These are phyloP conservation scores for Zeus faber DNA, from an alignment of 2,113 vertebrate species.

Conservation along the genomic window DNA sequence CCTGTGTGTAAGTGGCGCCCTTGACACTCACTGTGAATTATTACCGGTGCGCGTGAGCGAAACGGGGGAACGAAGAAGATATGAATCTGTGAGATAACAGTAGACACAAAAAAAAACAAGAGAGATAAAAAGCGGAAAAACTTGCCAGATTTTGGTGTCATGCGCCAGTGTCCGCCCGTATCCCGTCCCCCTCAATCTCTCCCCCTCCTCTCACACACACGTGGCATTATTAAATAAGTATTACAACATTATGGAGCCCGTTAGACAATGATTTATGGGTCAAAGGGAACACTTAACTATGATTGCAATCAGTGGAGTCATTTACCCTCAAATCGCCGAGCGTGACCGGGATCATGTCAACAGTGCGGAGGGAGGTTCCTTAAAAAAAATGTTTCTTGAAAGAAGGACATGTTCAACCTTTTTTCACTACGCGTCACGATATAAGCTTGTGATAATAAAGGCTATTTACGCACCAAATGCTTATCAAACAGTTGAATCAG, in stretches of 20 bases:
- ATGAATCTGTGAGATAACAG: constrained; percentile 3
- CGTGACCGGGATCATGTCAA: background rate
- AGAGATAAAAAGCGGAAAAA: background rate
- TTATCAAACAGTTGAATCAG: too few relatives aligned
- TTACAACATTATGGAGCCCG: too few relatives aligned
- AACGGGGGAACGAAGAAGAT: background rate
- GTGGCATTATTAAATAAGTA: too few relatives aligned
- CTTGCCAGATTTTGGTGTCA: constrained; percentile 27
- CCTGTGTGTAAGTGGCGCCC: background rate
- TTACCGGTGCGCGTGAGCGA: background rate
- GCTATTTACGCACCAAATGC: too few relatives aligned
- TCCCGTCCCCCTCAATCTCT: background rate
- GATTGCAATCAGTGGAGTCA: background rate
- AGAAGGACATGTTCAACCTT: background rate
- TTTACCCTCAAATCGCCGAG: background rate
- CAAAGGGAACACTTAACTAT: constrained; percentile 1
- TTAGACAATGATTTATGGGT: background rate
- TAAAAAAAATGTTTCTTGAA: background rate
- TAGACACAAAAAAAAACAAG: background rate
- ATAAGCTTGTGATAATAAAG: too few relatives aligned
- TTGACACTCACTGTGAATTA: background rate
- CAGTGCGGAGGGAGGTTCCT: background rate
- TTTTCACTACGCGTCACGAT: too few relatives aligned
- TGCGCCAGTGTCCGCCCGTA: background rate
- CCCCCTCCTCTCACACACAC: too few relatives aligned